phyloP scores from a whole-genome alignment of 2,113 vertebrate genomes.

The Agapornis roseicollis region DNA sequence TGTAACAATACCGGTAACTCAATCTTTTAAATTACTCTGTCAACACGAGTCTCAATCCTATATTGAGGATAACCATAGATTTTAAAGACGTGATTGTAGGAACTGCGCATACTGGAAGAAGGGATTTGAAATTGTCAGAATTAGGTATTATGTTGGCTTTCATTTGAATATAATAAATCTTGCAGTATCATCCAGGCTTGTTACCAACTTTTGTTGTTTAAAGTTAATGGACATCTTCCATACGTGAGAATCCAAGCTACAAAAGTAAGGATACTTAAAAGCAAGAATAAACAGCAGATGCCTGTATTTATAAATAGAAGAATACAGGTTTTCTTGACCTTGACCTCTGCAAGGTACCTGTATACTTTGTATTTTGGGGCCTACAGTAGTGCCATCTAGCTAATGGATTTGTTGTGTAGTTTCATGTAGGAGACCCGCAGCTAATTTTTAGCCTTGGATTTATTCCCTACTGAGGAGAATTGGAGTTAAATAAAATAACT shows the following conservation, averaged over 20 bases:
- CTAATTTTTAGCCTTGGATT: not conserved
- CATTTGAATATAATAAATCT: not conserved
- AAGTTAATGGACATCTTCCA: slow-evolving; percentile 81
- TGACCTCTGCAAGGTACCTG: slow-evolving; percentile 81
- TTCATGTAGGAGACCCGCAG: not conserved
- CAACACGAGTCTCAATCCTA: not conserved
- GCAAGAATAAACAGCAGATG: slow-evolving; percentile 79
- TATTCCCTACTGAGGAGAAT: not conserved
- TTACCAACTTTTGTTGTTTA: slow-evolving; percentile 41
- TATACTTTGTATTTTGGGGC: not conserved
- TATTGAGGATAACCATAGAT: not conserved
- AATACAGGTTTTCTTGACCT: slow-evolving; percentile 81
- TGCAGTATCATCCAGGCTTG: not conserved
- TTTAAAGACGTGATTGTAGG: not conserved
- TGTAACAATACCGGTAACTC: not conserved
- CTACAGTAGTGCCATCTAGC: not conserved
- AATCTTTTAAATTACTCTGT: not conserved
- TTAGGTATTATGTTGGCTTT: not conserved
- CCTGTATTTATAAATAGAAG: slow-evolving; percentile 79
- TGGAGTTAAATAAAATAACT: not conserved
- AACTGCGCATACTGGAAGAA: not conserved
- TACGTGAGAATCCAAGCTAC: slow-evolving; percentile 80
- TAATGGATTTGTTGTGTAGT: not conserved
- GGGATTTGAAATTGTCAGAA: not conserved
- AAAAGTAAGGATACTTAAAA: slow-evolving; percentile 87